phyloP scores from a whole-genome alignment of 2,888 invertebrate species.

The Leptopilina drosophilae region DNA sequence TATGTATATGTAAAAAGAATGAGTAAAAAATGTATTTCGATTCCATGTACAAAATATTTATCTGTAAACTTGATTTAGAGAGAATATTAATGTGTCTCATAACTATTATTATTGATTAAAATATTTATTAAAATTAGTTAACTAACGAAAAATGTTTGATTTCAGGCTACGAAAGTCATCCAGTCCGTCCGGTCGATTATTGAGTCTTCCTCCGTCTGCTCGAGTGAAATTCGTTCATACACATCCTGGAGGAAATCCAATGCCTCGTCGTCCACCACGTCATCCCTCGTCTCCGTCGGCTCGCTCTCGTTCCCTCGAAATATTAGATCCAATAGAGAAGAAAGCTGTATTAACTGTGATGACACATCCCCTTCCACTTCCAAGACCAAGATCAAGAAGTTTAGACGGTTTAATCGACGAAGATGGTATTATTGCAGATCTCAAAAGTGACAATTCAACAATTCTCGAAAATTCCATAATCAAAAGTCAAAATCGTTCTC shows the following conservation, averaged over 20 bases:
- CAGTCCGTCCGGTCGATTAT: conserved; percentile 82
- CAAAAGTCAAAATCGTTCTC: conserved; percentile 18
- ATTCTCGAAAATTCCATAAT: conserved; percentile 4
- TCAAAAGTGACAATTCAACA: conserved; percentile 54
- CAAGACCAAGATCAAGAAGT: conserved; percentile 81
- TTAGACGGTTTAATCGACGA: conserved; percentile 82
- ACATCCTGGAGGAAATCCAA: conserved; percentile 71
- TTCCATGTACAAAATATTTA: too few relatives aligned
- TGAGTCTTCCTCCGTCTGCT: conserved; percentile 77
- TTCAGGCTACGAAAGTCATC: conserved; percentile 83
- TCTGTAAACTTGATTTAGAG: too few relatives aligned
- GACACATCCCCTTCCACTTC: conserved; percentile 63
- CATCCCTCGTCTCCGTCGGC: conserved; percentile 73
- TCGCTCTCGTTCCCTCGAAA: conserved; percentile 63
- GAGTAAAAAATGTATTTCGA: too few relatives aligned
- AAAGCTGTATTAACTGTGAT: conserved; percentile 55
- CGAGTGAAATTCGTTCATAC: conserved; percentile 69
- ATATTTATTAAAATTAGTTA: too few relatives aligned
- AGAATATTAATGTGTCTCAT: too few relatives aligned
- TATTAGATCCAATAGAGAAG: conserved; percentile 63
- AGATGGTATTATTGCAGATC: conserved; percentile 60
- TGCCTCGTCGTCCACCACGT: conserved; percentile 45
- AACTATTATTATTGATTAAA: too few relatives aligned
- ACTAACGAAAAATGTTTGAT: conserved; percentile 49
- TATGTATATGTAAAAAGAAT: too few relatives aligned